These are phyloP conservation scores for Chelonia mydas DNA, from an alignment of 2,797 vertebrate genomes.

Conservation along the genomic window DNA sequence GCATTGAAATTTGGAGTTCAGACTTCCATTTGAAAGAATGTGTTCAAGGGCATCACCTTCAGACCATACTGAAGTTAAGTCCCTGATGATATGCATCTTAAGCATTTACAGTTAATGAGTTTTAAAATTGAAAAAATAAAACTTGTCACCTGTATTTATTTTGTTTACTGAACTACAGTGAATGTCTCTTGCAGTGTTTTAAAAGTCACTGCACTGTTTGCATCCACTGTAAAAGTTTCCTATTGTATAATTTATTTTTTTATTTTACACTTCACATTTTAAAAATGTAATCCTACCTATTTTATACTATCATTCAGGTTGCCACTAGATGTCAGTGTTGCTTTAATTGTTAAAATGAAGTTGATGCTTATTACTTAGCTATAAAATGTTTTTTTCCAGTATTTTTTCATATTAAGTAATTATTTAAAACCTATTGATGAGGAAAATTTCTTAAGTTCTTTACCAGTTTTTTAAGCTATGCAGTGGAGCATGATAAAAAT, in stretches of 20 bases:
- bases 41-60: background rate
- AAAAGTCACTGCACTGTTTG: background rate
- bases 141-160: background rate
- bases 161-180: background rate
- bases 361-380: background rate
- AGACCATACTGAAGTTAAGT: background rate
- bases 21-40: background rate
- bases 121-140: background rate
- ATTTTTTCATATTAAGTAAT: background rate
- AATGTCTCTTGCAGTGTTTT: background rate
- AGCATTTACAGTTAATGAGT: background rate
- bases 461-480: background rate
- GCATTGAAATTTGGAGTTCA: background rate
- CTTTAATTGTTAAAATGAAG: conserved; percentile 48
- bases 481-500: background rate
- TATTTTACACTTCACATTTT: background rate
- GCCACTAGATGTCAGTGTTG: conserved; percentile 75
- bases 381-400: background rate
- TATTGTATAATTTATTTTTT: background rate
- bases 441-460: background rate
- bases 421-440: background rate
- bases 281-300: background rate
- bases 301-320: background rate
- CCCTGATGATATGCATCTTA: background rate
- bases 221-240: background rate